Conservation (phyloP, 2,113 vertebrate genomes). For the Laticauda laticaudata region DNA sequence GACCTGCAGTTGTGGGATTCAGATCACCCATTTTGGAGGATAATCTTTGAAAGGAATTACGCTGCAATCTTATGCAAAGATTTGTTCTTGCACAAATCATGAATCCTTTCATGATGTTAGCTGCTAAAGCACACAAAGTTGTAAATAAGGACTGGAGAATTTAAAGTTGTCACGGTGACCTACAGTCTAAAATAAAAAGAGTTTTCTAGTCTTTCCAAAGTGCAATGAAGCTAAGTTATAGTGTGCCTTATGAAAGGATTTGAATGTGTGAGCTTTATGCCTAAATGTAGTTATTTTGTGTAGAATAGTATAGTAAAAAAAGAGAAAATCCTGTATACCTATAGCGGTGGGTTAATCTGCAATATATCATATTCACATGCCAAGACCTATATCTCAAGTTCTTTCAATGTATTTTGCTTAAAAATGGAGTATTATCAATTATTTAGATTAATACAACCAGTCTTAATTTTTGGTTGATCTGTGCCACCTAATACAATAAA, state of each 20-base stretch:
- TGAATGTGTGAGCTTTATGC: not conserved
- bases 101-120: not conserved
- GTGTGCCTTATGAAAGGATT: conserved; percentile 10
- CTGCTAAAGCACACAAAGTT: not conserved
- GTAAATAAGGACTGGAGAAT: not conserved
- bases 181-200: not conserved
- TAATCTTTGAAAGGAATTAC: not conserved
- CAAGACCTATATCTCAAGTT: not conserved
- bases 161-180: not conserved
- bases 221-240: conserved; percentile 10
- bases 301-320: not conserved
- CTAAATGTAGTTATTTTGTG: not conserved
- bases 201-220: not conserved
- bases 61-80: not conserved
- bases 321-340: not conserved
- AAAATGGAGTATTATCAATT: not conserved
- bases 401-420: not conserved
- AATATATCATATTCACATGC: not conserved
- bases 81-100: not conserved
- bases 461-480: not conserved
- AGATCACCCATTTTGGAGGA: not conserved
- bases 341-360: not conserved
- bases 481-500: not conserved
- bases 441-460: not conserved
- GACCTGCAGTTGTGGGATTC: not conserved